These are phyloP conservation scores for Falco berigora DNA, from an alignment of 2,797 vertebrate species.

Conservation along the genomic window DNA sequence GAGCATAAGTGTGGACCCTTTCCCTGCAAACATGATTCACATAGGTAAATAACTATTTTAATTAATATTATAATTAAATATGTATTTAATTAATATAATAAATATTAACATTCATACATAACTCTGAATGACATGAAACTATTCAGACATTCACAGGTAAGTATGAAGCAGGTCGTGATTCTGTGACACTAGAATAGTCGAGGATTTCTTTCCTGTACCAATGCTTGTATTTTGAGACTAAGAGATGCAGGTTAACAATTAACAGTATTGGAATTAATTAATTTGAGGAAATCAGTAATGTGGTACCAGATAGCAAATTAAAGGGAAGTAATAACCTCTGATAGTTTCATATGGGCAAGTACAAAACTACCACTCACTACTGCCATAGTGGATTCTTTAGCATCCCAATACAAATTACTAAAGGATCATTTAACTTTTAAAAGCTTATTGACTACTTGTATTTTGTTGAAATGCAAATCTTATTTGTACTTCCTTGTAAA, in stretches of 20 bases:
- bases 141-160: not conserved
- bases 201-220: not conserved
- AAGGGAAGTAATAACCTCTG: not conserved
- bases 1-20: fast-evolving
- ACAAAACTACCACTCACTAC: not conserved
- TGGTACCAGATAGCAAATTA: not conserved
- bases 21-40: not conserved
- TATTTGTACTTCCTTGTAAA: not conserved
- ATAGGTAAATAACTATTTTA: not conserved
- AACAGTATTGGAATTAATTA: not conserved
- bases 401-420: not conserved
- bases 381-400: not conserved
- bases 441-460: not conserved
- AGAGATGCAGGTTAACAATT: not conserved
- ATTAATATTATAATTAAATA: no score
- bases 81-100: no score
- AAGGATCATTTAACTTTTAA: not conserved
- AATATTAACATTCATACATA: not conserved
- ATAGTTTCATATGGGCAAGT: not conserved
- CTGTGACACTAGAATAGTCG: not conserved
- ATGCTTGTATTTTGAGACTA: not conserved
- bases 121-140: not conserved
- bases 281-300: not conserved
- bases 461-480: slow-evolving; percentile 16
- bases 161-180: fast-evolving